Conservation (phyloP, 2,113 vertebrate genomes). For the Cyanoramphus novaezelandiae region DNA sequence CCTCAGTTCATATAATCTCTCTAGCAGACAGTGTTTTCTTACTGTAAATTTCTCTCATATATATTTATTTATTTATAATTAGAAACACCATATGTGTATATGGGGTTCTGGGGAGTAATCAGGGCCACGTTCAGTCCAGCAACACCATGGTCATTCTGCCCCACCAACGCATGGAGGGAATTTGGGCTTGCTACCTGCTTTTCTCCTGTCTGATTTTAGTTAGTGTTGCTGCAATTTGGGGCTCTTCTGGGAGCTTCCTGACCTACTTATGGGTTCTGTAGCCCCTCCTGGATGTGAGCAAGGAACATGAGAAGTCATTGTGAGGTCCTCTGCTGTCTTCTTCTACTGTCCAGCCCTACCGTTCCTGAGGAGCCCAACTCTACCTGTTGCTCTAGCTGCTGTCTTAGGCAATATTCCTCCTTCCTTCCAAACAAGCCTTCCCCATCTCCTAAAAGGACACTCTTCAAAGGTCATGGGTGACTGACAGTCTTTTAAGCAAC, state of each 20-base stretch:
- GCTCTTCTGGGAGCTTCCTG: background rate
- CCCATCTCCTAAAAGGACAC: background rate
- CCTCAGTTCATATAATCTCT: slow-evolving; percentile 38
- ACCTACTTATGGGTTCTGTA: background rate
- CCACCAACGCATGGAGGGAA: background rate
- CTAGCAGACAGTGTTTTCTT: slow-evolving; percentile 11
- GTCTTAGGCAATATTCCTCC: background rate
- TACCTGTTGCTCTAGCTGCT: background rate
- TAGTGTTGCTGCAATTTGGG: background rate
- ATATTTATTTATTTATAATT: background rate
- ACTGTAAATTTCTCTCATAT: background rate
- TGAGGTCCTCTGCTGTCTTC: background rate
- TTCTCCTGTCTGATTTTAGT: background rate
- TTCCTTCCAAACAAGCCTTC: background rate
- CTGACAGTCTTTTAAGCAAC: background rate
- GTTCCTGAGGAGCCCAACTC: background rate
- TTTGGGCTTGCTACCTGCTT: background rate
- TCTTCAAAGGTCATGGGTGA: background rate
- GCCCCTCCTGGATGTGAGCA: background rate
- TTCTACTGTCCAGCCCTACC: background rate
- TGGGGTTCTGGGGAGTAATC: background rate
- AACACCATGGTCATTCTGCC: background rate
- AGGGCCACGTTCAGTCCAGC: background rate
- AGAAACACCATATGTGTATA: background rate
- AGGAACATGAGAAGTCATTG: background rate